Evolutionary conservation across 2,888 invertebrate species (phyloP), one percentile per base, ranked within the genome.

Genomic region (Xanthorhoe spadicearia): DNA sequence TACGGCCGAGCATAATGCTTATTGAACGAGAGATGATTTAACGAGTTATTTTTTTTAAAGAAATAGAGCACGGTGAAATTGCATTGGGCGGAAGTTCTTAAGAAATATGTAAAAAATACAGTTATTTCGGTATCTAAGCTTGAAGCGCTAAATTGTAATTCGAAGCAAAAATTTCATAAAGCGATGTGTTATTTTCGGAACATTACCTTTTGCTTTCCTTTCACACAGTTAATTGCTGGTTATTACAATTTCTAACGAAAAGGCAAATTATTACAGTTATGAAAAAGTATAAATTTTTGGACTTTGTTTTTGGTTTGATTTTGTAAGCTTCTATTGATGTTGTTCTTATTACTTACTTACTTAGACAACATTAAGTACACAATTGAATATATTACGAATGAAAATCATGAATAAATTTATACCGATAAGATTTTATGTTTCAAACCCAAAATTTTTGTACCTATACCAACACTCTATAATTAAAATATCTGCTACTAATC

Each of bases 161-260:
- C 7, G 18, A 35, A 17, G 13, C 9, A n/a, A 51, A 59, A 59
- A 10, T 19, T 52, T 53, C 18, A 61, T 61, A 48, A 53, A 61
- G 17, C 9, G 18, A 61, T 32, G 52, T 52, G 17, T 48, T 15
- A 48, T 48, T 48, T 48, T 48, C 17, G 7, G 1, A 48, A 7
- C 5, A 48, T 17, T 48, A 53, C 19, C 46, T 59, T 60, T 60
- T 43, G 28, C 28, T 53, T 8, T 46, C 3, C 48, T 17, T 48
- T 17, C 7, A 48, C 17, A 15, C 8, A 15, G 4, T 17, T 8
- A 17, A 17, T 17, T 49, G 23, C 52, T 53, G 35, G 54, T 61
- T 61, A 61, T 61, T 54, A 61, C 46, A 35, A 54, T 55, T 61
- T 61, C 49, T 0, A 8, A 32, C 8, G 7, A 19, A 61, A 49